Conservation (phyloP, 1,140 invertebrate species). For the Thrips palmi region DNA sequence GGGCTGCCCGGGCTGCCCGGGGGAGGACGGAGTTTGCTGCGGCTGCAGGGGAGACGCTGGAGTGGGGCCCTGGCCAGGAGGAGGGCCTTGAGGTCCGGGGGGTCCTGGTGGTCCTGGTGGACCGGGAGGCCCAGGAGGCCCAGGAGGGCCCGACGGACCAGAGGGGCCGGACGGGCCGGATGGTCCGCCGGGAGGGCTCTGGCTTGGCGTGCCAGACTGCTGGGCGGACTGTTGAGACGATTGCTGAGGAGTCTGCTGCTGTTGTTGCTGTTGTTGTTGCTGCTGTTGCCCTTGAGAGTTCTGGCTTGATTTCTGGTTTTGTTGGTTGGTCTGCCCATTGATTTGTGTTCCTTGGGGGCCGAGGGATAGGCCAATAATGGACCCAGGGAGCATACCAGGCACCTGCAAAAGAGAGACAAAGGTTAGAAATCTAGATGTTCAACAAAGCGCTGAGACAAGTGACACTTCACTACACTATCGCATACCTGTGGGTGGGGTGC, state of each 20-base stretch:
- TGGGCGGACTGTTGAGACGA: background rate
- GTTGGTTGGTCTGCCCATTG: background rate
- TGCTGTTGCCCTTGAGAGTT: constrained; percentile 1
- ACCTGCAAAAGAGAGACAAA: too few species aligned
- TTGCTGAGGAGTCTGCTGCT: background rate
- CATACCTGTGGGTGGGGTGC: too few species aligned
- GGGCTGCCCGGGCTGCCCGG: constrained; percentile 7
- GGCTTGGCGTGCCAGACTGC: background rate
- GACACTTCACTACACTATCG: too few species aligned
- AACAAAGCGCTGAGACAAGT: too few species aligned
- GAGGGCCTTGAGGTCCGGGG: too few species aligned
- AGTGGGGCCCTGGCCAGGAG: background rate
- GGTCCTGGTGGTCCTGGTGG: constrained; percentile 5
- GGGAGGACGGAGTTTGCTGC: constrained; percentile 11
- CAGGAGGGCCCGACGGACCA: constrained; percentile 2
- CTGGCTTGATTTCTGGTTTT: background rate
- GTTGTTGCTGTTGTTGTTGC: constrained; percentile 6
- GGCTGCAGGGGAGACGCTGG: constrained; percentile 14
- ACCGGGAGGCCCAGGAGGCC: background rate
- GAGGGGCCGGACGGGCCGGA: too few species aligned
- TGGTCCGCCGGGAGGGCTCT: constrained; percentile 6
- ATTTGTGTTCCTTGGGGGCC: too few species aligned
- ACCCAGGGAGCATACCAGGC: too few species aligned
- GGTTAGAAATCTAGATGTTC: too few species aligned
- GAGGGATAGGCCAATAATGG: too few species aligned